Evolutionary conservation across 2,113 vertebrate genomes (phyloP).

Genomic region (Sorex fumeus): DNA sequence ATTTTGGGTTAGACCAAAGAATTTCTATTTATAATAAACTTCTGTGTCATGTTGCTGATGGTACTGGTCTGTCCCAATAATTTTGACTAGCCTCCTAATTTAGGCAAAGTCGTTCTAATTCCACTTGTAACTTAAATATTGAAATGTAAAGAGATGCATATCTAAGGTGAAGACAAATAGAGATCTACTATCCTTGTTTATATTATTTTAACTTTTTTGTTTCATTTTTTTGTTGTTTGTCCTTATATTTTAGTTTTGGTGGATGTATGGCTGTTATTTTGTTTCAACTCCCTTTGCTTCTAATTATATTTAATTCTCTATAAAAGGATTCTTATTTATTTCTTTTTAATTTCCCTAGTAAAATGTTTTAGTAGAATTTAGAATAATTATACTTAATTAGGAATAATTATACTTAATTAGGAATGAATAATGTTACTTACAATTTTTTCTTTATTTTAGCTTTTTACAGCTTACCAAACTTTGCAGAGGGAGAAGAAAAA

Average conservation of each 20-base stretch:
- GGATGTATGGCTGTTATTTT: not conserved
- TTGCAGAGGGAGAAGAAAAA: constrained; percentile 97
- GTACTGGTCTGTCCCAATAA: not conserved
- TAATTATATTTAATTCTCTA: not conserved
- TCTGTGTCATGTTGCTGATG: not conserved
- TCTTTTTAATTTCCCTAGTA: constrained; percentile 1
- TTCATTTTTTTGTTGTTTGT: not conserved
- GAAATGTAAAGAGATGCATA: not conserved
- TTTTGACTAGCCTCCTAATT: not conserved
- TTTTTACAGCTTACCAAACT: constrained; percentile 94
- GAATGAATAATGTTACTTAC: constrained; percentile 55
- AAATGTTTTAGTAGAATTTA: constrained; percentile 42
- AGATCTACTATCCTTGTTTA: not conserved
- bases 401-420: constrained; percentile 62
- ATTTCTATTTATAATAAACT: not conserved
- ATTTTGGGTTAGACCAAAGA: not conserved
- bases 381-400: constrained; percentile 58
- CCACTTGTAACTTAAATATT: not conserved
- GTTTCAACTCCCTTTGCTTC: not conserved
- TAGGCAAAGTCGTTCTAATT: not conserved
- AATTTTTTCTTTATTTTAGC: constrained; percentile 88
- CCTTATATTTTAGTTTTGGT: constrained; percentile 37
- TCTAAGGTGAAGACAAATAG: constrained; percentile 15
- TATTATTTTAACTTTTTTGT: not conserved
- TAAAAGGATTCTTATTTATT: constrained; percentile 17